phyloP scores from a whole-genome alignment of 2,797 vertebrate genomes.

The Podarcis lilfordi region DNA sequence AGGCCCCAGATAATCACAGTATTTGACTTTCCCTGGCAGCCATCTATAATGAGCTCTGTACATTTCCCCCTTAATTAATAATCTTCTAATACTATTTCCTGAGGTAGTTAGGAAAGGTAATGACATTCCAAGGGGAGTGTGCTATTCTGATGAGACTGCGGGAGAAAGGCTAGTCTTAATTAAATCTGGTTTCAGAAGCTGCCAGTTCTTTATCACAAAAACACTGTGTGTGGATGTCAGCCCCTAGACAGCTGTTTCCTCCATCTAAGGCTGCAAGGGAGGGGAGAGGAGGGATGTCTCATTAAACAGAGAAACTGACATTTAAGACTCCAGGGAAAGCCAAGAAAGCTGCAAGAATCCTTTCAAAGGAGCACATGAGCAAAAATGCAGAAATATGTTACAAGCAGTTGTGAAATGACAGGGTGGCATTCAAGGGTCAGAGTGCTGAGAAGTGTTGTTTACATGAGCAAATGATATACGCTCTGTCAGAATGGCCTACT shows the following conservation, averaged over 20 bases:
- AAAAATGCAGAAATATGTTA: neutral
- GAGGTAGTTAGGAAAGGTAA: neutral
- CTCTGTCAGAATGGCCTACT: slow-evolving; percentile 10
- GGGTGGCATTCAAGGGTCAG: neutral
- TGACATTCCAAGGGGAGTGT: neutral
- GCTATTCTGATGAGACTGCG: neutral
- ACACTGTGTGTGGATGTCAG: neutral
- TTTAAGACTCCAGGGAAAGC: neutral
- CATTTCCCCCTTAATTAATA: slow-evolving; percentile 31
- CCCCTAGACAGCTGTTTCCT: slow-evolving; percentile 3
- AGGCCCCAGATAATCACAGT: neutral
- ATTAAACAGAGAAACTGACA: slow-evolving; percentile 25
- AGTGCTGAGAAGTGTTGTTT: neutral
- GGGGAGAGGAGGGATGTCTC: neutral
- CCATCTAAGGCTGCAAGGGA: neutral
- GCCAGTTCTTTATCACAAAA: neutral
- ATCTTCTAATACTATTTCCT: slow-evolving; percentile 14
- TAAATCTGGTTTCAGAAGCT: neutral
- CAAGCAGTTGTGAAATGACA: neutral
- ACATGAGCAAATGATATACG: neutral
- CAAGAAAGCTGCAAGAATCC: neutral
- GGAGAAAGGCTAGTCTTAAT: slow-evolving; percentile 11
- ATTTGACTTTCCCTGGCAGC: neutral
- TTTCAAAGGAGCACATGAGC: neutral
- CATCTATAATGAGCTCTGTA: slow-evolving; percentile 7